phyloP scores from a whole-genome alignment of 2,797 vertebrate species.

The Hemibagrus guttatus region DNA sequence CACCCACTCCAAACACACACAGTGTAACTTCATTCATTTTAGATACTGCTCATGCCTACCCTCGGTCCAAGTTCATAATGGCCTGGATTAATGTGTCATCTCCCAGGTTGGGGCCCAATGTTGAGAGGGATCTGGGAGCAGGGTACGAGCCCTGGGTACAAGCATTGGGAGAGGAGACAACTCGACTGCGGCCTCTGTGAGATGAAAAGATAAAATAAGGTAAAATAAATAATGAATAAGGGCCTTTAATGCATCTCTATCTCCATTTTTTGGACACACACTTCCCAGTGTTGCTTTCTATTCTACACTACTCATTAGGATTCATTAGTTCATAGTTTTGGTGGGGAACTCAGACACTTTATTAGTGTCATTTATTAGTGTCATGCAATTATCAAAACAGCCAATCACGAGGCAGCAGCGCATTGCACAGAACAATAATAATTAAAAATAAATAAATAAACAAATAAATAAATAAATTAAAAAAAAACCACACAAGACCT shows the following conservation, averaged over 20 bases:
- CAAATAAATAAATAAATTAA: too few relatives aligned
- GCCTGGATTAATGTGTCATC: conserved; percentile 77
- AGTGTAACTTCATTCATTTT: background rate
- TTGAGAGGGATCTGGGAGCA: conserved; percentile 65
- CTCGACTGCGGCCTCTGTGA: conserved; percentile 60
- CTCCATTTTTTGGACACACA: background rate
- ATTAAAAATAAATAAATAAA: too few relatives aligned
- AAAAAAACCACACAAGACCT: background rate
- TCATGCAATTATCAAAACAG: background rate
- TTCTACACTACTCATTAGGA: background rate
- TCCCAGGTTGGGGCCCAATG: conserved; percentile 66
- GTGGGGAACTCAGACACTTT: background rate
- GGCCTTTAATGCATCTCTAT: background rate
- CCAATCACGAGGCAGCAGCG: background rate
- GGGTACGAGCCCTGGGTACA: conserved; percentile 72
- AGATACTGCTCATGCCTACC: conserved; percentile 60
- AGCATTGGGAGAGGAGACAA: conserved; percentile 64
- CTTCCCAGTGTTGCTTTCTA: background rate
- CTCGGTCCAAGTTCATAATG: conserved; percentile 77
- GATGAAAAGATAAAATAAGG: conserved; percentile 13
- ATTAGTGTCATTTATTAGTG: background rate
- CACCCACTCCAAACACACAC: background rate
- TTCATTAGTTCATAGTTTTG: background rate
- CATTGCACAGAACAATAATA: background rate
- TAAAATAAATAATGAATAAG: background rate